Base-by-base conservation (phyloP, 2,888 invertebrate genomes). In the Drosophila setosimentum region DNA sequence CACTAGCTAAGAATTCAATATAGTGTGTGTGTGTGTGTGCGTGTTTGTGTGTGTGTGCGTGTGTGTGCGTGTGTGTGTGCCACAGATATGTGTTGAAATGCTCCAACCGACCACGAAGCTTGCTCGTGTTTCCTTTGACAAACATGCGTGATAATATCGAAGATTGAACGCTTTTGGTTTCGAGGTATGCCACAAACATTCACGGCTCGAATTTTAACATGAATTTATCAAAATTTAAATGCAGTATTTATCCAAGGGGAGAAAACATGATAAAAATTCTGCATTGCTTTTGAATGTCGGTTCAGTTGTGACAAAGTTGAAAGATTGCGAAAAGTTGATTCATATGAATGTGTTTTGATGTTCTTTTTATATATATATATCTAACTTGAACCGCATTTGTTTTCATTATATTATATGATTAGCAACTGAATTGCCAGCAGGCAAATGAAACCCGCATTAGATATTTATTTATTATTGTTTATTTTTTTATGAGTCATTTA, bases 1-100 rank as follows among this genome's bases (percentile, higher is more conserved):
- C 42, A 11, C 21, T 6, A 2, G 24, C 45, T 8, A 45, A 45
- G 45, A 24, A 45, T 45, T 33, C 33, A 33, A 33, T 33, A 33
- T 16, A 2, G 13, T 16, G 33, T 33, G 13, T 21, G 13, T 3
- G 7, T 7, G 6, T 0, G 3, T 3, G 6, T 6, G 6, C 16
- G 37, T 2, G 35, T 18, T 6, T 18, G 8, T 0, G 18, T 0
- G 7, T 35, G 35, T 18, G 35, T 8, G 37, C 3, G 18, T 2
- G 18, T 7, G 18, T 0, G 18, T 33, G 18, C 2, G 8, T n/a
- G 40, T 40, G 40, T 42, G 42, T 42, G 42, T 42, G 42, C 11
- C 45, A 45, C 45, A 24, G 24, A 45, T 24, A 45, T 24, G 24
- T 24, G 45, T 4, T 45, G 16, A 24, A 45, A 45, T 24, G 45